Evolutionary conservation across 1,140 invertebrate species (phyloP).

Genomic region (Artemia franciscana): DNA sequence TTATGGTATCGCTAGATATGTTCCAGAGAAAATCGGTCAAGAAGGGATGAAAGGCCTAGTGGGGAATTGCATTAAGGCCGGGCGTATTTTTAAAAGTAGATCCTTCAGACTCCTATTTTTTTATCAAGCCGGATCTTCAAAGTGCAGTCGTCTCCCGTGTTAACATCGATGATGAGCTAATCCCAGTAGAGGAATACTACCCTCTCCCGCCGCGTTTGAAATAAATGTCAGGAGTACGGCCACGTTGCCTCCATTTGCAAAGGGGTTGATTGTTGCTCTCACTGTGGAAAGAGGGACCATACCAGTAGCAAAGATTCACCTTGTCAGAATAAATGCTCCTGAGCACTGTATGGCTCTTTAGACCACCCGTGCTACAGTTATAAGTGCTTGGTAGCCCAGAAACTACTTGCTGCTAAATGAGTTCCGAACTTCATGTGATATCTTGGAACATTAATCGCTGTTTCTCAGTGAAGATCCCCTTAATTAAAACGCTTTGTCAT

Average conservation of each 20-base stretch:
- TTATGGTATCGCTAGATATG: not conserved
- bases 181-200: not conserved
- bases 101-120: not conserved
- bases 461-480: not conserved
- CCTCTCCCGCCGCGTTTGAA: not conserved
- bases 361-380: not conserved
- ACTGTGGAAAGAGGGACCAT: not conserved
- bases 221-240: not conserved
- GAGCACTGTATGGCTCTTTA: not conserved
- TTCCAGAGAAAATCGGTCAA: not conserved
- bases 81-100: not conserved
- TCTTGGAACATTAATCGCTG: not conserved
- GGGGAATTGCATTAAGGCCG: not conserved
- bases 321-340: not conserved
- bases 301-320: not conserved
- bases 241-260: not conserved
- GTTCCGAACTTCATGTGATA: not conserved
- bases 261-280: not conserved
- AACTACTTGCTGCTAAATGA: not conserved
- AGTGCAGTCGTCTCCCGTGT: not conserved
- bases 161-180: not conserved
- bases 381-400: not conserved
- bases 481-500: not conserved
- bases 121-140: not conserved
- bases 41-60: not conserved